Conservation (phyloP, 2,888 invertebrate genomes). For the Eupithecia subumbrata region DNA sequence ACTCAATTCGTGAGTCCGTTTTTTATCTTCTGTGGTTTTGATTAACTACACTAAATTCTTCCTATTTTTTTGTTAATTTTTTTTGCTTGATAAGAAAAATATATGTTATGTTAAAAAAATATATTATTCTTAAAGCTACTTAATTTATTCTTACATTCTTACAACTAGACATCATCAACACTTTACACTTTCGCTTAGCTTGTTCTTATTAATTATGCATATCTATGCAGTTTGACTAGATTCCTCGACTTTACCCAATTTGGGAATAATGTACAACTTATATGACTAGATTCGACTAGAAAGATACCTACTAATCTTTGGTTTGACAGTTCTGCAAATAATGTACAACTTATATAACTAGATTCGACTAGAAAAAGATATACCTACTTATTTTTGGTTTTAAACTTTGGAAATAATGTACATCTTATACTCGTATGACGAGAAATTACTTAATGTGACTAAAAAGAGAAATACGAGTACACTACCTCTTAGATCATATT, state of each 20-base stretch:
- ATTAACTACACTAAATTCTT: neutral
- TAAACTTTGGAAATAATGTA: neutral
- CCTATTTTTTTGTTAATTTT: slow-evolving; percentile 15
- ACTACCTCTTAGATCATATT: no score
- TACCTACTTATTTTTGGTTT: neutral
- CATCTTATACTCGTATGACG: no score
- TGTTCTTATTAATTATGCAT: slow-evolving; percentile 7
- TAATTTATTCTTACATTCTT: neutral
- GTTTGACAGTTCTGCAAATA: neutral
- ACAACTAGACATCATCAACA: no score
- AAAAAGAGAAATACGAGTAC: neutral
- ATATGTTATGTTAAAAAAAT: slow-evolving; percentile 32
- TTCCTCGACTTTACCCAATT: slow-evolving; percentile 28
- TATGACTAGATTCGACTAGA: slow-evolving; percentile 17
- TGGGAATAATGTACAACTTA: slow-evolving; percentile 29
- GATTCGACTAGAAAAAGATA: neutral
- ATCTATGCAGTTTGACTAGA: slow-evolving; percentile 36
- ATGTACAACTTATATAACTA: slow-evolving; percentile 21
- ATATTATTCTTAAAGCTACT: slow-evolving; percentile 25
- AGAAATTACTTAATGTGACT: slow-evolving; percentile 8
- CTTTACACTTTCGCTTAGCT: neutral
- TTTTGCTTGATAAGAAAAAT: slow-evolving; percentile 24
- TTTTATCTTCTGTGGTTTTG: neutral
- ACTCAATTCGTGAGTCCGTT: neutral
- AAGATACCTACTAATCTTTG: neutral